These are phyloP conservation scores for Chaetoderma sp. DNA, from an alignment of 2,888 invertebrate genomes.

Conservation along the genomic window DNA sequence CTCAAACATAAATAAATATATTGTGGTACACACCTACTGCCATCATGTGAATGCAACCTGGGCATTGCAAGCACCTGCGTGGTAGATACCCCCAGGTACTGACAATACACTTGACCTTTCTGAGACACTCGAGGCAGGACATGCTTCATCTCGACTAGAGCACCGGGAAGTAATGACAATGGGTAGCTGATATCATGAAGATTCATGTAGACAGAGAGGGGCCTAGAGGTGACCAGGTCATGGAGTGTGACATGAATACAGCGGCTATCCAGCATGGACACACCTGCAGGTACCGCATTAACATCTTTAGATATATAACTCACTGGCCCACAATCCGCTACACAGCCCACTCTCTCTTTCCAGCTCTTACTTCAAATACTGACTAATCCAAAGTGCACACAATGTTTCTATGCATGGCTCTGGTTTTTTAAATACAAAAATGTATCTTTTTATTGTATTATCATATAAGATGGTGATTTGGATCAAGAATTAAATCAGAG, in stretches of 20 bases:
- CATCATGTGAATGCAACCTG: too few relatives aligned
- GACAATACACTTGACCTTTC: constrained; percentile 42
- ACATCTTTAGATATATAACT: not conserved
- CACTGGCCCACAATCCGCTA: too few relatives aligned
- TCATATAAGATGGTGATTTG: too few relatives aligned
- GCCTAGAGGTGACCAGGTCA: constrained; percentile 8
- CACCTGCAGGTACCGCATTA: constrained; percentile 10
- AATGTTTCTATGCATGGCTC: too few relatives aligned
- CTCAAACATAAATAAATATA: too few relatives aligned
- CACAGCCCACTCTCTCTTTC: too few relatives aligned
- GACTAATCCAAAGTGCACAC: too few relatives aligned
- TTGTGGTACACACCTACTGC: too few relatives aligned
- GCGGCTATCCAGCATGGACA: constrained; percentile 25
- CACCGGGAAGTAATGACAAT: constrained; percentile 42
- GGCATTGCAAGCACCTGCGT: constrained; percentile 23
- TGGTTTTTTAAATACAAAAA: too few relatives aligned
- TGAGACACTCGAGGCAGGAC: constrained; percentile 43
- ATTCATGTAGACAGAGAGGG: constrained; percentile 41
- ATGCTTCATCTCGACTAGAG: constrained; percentile 31
- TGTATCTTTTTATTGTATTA: too few relatives aligned
- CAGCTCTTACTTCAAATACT: too few relatives aligned
- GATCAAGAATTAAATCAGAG: too few relatives aligned
- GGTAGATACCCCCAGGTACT: constrained; percentile 41
- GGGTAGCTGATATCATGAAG: constrained; percentile 36
- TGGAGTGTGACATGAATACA: constrained; percentile 27